Conservation (phyloP, 2,888 invertebrate genomes). For the Litoditis marina region DNA sequence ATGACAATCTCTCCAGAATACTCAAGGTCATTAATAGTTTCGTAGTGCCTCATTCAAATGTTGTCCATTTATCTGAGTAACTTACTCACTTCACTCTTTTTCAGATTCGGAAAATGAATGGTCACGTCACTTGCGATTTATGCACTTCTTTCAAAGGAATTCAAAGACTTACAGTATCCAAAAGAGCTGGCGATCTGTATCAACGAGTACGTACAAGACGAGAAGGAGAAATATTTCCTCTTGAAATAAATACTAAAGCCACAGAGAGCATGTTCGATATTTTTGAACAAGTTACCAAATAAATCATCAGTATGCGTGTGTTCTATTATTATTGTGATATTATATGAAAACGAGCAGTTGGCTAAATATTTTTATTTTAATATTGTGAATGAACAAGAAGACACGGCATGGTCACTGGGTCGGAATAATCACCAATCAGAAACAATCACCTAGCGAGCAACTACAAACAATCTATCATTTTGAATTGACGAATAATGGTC, state of each 20-base stretch:
- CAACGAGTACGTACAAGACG: slow-evolving; percentile 20
- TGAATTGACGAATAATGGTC: too few relatives aligned
- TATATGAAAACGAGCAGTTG: too few relatives aligned
- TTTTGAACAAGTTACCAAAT: slow-evolving; percentile 17
- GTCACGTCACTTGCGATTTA: slow-evolving; percentile 46
- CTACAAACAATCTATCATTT: too few relatives aligned
- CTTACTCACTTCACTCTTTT: slow-evolving; percentile 1
- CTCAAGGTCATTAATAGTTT: slow-evolving; percentile 16
- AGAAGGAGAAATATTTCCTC: slow-evolving; percentile 47
- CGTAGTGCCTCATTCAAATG: not conserved
- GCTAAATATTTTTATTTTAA: too few relatives aligned
- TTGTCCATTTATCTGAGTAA: not conserved
- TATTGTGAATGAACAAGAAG: too few relatives aligned
- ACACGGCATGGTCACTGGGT: too few relatives aligned
- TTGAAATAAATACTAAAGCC: slow-evolving; percentile 27
- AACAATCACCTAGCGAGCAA: too few relatives aligned
- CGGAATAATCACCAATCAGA: too few relatives aligned
- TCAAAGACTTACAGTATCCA: slow-evolving; percentile 46
- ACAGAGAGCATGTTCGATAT: slow-evolving; percentile 30
- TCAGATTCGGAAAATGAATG: slow-evolving; percentile 37
- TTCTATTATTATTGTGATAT: too few relatives aligned
- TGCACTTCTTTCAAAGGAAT: slow-evolving; percentile 56
- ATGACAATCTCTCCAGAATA: slow-evolving; percentile 22
- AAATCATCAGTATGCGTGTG: too few relatives aligned
- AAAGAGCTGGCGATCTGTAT: slow-evolving; percentile 34